Evolutionary conservation across 2,113 vertebrate species (phyloP).

Genomic region (Rhinopithecus roxellana): DNA sequence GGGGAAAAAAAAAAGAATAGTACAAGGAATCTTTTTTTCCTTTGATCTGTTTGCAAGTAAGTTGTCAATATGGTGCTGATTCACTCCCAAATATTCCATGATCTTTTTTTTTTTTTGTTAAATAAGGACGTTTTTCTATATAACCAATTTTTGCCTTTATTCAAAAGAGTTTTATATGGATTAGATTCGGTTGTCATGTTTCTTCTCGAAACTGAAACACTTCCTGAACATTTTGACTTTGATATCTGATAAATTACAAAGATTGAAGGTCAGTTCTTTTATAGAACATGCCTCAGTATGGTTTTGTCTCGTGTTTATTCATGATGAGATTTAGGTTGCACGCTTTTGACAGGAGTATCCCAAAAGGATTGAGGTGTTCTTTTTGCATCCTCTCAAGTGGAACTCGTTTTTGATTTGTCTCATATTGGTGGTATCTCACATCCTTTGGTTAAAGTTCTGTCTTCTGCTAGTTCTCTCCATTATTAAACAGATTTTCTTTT

Average conservation of each 20-base stretch:
- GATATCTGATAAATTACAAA: neutral
- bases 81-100: neutral
- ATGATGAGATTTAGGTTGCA: neutral
- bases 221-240: slow-evolving; percentile 13
- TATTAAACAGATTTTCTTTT: neutral
- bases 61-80: neutral
- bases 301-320: neutral
- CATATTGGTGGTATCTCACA: neutral
- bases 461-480: neutral
- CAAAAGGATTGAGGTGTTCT: neutral
- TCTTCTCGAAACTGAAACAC: neutral
- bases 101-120: neutral
- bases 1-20: neutral
- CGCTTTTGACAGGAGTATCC: neutral
- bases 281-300: neutral
- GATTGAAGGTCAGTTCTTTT: neutral
- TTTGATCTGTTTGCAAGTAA: neutral
- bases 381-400: neutral
- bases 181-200: neutral
- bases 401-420: neutral
- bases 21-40: neutral
- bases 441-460: neutral
- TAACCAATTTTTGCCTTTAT: neutral
- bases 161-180: neutral
- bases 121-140: neutral